Base-by-base conservation (phyloP, 2,888 invertebrate species). In the Pseudococcus jackbeardsleyi region DNA sequence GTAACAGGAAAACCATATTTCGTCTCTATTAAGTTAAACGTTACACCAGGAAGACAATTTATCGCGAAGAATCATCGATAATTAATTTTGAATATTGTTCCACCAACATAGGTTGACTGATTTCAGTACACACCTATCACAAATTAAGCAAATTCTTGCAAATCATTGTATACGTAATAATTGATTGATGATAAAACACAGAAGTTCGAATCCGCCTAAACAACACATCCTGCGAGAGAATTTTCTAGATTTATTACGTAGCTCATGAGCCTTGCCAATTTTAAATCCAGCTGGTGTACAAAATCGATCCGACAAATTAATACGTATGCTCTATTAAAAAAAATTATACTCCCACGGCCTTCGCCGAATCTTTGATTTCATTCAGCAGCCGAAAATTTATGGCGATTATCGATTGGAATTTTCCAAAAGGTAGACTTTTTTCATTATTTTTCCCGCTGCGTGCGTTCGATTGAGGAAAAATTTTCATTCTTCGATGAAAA, bases 371-470 rank as follows among this genome's bases (percentile, higher is more conserved):
- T 33, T 72, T 72, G 12, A 68, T 68, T 22, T 68, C 68, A 26
- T 68, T 68, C 7, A 68, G 12, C 68, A 68, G 68, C 19, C 22
- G 12, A 19, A 22, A 68, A 22, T 33, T 68, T 19, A 68, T 64
- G 12, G 68, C 68, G 22, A 26, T 11, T 68, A 68, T 68, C 68
- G 68, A 68, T 68, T 68, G 64, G 64, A 64, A 64, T 26, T 68
- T 22, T 11, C 0, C 22, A 0, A 22, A 22, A 19, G 68, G 26
- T 26, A 26, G 19, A 26, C 68, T 26, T 68, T 19, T 68, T 68
- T 68, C 68, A 9, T 68, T 68, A 68, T 68, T 68, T 68, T 68
- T 19, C 68, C 8, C 50, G 1, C 8, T 50, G 17, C 46, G 46
- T 50, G 17, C 15, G 7, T 50, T 46, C 2, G 12, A 46, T 11